A percentile compares a stretch with the other conserved stretches of the same genome.
Conservation (phyloP, 2,797 vertebrate species). For the Odontamblyopus rebecca region DNA sequence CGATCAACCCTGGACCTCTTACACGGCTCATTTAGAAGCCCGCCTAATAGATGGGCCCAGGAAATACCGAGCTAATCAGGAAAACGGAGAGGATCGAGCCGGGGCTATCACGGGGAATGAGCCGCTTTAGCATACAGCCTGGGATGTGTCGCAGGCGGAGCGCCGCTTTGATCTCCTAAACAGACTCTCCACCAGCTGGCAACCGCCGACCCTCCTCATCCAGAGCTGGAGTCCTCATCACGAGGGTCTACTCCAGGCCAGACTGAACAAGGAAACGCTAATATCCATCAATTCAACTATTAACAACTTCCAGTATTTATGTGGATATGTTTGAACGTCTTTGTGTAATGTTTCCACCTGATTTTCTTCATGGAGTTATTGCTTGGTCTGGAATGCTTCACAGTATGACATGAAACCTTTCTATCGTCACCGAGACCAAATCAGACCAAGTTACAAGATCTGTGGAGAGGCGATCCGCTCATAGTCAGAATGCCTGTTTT, state of each 20-base stretch:
- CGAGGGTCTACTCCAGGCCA: conserved; percentile 33
- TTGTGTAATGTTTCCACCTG: too few relatives aligned
- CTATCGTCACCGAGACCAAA: too few relatives aligned
- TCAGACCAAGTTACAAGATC: too few relatives aligned
- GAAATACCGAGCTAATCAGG: conserved; percentile 58
- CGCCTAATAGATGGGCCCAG: conserved; percentile 47
- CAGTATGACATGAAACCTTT: too few relatives aligned
- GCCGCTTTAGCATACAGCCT: conserved; percentile 11
- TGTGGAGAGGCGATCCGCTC: too few relatives aligned
- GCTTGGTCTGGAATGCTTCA: too few relatives aligned
- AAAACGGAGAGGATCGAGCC: conserved; percentile 43
- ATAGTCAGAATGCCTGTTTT: too few relatives aligned
- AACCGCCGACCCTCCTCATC: conserved; percentile 37
- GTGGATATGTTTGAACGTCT: too few relatives aligned
- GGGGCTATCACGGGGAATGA: conserved; percentile 38
- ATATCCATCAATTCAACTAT: background rate
- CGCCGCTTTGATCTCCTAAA: conserved; percentile 69
- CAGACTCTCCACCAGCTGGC: conserved; percentile 65
- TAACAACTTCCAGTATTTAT: too few relatives aligned
- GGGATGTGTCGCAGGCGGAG: conserved; percentile 44
- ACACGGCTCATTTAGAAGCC: conserved; percentile 58
- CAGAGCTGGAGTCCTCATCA: conserved; percentile 13
- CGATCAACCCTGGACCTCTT: conserved; percentile 27
- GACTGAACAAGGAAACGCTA: conserved; percentile 55
- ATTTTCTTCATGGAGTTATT: too few relatives aligned